These are phyloP conservation scores for Lacanobia wlatinum DNA, from an alignment of 2,888 invertebrate genomes.

Conservation along the genomic window DNA sequence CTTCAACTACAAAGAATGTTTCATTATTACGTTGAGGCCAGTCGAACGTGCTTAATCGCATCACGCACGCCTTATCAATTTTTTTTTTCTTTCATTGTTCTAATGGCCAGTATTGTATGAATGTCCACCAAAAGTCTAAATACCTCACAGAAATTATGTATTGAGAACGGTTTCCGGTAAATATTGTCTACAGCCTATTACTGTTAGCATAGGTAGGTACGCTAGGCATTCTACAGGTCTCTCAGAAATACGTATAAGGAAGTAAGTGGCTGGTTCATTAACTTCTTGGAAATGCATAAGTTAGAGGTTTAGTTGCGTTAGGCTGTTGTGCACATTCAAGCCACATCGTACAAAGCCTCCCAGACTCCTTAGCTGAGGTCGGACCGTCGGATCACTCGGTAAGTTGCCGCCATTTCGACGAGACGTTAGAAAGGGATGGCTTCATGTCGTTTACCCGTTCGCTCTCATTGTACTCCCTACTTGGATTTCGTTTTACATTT, in stretches of 20 bases:
- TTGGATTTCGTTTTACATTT: constrained; percentile 90
- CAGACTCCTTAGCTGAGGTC: constrained; percentile 63
- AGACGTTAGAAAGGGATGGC: constrained; percentile 75
- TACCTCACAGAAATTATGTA: constrained; percentile 11
- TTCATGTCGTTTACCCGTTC: constrained; percentile 72
- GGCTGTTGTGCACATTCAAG: constrained; percentile 53
- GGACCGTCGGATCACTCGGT: constrained; percentile 66
- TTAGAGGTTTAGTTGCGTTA: constrained; percentile 52
- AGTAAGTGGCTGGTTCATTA: constrained; percentile 49
- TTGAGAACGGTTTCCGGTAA: constrained; percentile 20
- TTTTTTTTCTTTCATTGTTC: constrained; percentile 2
- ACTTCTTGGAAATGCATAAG: constrained; percentile 53
- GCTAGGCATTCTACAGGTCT: constrained; percentile 35
- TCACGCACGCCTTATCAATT: constrained; percentile 19
- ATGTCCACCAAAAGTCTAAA: constrained; percentile 1
- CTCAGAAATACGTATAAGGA: constrained; percentile 56
- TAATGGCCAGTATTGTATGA: background rate
- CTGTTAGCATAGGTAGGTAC: constrained; percentile 22
- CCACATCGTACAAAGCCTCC: constrained; percentile 56
- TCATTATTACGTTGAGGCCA: constrained; percentile 29
- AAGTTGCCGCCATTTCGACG: constrained; percentile 80
- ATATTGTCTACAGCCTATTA: constrained; percentile 15
- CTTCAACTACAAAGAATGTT: constrained; percentile 32
- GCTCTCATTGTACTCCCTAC: constrained; percentile 88
- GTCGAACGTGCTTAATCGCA: constrained; percentile 45